Evolutionary conservation across 2,113 vertebrate species (phyloP).

Genomic region (Alligator mississippiensis): DNA sequence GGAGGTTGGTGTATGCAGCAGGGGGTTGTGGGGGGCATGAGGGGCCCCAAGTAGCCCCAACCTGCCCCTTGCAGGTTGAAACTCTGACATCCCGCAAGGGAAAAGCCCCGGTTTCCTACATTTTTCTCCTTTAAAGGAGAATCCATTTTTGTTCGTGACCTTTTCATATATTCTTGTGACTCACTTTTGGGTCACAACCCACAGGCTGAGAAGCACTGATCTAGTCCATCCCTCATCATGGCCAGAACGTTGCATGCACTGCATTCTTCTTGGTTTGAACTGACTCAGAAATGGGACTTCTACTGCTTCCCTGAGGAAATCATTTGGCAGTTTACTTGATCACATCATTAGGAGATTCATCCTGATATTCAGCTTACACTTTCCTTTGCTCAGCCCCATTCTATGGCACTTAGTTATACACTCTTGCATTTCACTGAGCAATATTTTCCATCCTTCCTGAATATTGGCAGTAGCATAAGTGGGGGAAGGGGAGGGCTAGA

Average conservation of each 20-base stretch:
- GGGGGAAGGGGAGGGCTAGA: no score
- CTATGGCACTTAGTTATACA: background rate
- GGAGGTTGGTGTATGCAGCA: no score
- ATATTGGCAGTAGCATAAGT: background rate
- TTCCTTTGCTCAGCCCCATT: background rate
- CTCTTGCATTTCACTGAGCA: background rate
- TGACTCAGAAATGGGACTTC: background rate
- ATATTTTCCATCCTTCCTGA: background rate
- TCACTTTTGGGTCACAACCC: no score
- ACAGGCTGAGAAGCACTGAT: background rate
- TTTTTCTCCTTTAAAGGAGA: no score
- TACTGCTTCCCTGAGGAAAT: background rate
- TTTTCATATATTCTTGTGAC: no score
- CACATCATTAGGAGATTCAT: background rate
- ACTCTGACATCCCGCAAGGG: no score
- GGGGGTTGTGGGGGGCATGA: no score
- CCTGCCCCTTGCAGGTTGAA: no score
- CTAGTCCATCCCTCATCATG: background rate
- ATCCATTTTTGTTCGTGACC: no score
- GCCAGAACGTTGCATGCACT: background rate
- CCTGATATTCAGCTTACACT: background rate
- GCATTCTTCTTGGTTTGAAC: background rate
- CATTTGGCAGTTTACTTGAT: background rate
- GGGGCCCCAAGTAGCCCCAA: no score
- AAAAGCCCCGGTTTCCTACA: no score